These are phyloP conservation scores for Drosophila mercatorum DNA, from an alignment of 2,888 invertebrate species.

Conservation along the genomic window DNA sequence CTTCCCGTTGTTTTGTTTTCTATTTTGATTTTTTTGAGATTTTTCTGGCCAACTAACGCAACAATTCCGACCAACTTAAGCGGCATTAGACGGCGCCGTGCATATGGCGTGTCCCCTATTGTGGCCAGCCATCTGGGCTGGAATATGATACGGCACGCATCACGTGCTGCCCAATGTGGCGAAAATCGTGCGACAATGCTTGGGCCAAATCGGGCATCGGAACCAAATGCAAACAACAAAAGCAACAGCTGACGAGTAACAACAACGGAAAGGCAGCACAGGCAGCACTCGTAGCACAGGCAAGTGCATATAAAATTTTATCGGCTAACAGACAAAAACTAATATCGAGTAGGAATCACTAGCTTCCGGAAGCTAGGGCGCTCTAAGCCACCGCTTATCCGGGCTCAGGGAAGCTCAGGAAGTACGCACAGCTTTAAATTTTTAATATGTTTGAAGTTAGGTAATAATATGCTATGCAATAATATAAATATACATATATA, in stretches of 20 bases:
- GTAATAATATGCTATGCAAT: conserved; percentile 3
- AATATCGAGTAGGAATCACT: conserved; percentile 34
- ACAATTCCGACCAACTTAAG: conserved; percentile 40
- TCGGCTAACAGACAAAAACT: conserved; percentile 40
- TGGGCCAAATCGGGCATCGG: conserved; percentile 25
- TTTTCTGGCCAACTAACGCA: conserved; percentile 26
- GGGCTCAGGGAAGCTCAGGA: not conserved
- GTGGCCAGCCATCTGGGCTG: conserved; percentile 20
- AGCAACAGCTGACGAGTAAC: conserved; percentile 55
- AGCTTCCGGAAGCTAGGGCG: not conserved
- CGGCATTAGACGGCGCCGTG: conserved; percentile 46
- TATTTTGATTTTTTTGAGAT: conserved; percentile 1
- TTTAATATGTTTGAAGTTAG: conserved; percentile 14
- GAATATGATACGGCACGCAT: conserved; percentile 52
- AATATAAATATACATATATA: not conserved
- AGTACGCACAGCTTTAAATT: not conserved
- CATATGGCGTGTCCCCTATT: conserved; percentile 38
- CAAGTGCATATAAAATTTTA: conserved; percentile 63
- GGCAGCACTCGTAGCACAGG: conserved; percentile 2
- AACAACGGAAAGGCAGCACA: not conserved
- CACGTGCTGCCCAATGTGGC: conserved; percentile 74
- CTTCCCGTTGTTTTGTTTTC: not conserved
- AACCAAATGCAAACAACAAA: conserved; percentile 49
- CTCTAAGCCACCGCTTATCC: conserved; percentile 1
- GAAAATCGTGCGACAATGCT: conserved; percentile 52